Base-by-base conservation (phyloP, 2,888 invertebrate species). In the Andricus curvator region DNA sequence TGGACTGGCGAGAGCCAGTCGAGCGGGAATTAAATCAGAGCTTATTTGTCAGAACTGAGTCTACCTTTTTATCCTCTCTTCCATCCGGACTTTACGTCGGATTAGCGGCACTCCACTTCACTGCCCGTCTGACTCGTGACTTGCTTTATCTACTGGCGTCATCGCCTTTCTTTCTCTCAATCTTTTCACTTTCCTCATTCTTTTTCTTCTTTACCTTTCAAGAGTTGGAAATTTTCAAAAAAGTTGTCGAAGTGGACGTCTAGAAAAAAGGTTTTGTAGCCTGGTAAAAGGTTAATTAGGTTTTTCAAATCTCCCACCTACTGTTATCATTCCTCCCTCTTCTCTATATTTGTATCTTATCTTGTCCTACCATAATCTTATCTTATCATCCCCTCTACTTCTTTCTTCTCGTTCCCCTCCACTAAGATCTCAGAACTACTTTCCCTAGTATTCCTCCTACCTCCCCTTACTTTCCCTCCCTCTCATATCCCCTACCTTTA, bases 21-120 rank as follows among this genome's bases (percentile, higher is more conserved):
- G 86, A 87, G 85, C 85, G 86, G 89, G 88, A 89, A 89, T 89
- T 88, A 90, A 90, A 89, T 90, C 89, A 87, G 86, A 85, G 87
- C 87, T 89, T 89, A 89, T 89, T 90, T 89, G 88, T 90, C 89
- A 87, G 84, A 81, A 87, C 82, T 77, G 77, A 79, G 78, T 79
- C 79, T 79, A 80, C 79, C 81, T 84, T 84, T 80, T 82, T 80
- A 74, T 77, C 82, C 80, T 79, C 83, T 80, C 82, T 84, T 83
- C 68, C 81, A 66, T 82, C 78, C 76, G 78, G 81, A 78, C 81
- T 84, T 84, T 78, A 84, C 78, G 41, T 81, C 78, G 81, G 84
- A 84, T 84, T 84, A 84, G 74, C 74, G 56, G 51, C 56, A 74
- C 56, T 74, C 82, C 83, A 83, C 84, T 84, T 84, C 82, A 83